Evolutionary conservation across 2,113 vertebrate species (phyloP).

Genomic region (Onychorhynchus coronatus): DNA sequence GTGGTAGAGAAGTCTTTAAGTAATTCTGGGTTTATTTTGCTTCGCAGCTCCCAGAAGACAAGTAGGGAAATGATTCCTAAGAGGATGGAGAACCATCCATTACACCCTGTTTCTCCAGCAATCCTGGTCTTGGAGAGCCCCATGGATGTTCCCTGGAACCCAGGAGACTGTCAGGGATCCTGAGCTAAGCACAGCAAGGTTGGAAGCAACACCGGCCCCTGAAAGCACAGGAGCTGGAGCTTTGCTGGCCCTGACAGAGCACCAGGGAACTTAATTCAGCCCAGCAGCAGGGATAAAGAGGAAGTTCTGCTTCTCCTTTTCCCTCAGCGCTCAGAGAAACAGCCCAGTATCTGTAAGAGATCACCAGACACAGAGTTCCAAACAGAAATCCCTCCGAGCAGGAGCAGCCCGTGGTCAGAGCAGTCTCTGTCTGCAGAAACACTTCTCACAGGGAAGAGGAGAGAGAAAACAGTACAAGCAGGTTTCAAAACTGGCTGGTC

Average conservation of each 20-base stretch:
- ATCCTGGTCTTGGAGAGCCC: not conserved
- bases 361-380: not conserved
- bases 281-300: not conserved
- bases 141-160: fast-evolving
- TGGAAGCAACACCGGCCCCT: not conserved
- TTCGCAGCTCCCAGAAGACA: not conserved
- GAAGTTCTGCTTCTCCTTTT: not conserved
- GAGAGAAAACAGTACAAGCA: not conserved
- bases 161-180: not conserved
- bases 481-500: not conserved
- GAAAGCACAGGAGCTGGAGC: not conserved
- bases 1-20: fast-evolving
- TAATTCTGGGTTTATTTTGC: not conserved
- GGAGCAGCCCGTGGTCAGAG: not conserved
- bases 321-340: not conserved
- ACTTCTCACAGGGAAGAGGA: not conserved
- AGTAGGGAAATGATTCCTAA: not conserved
- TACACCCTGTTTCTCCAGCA: fast-evolving
- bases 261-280: not conserved
- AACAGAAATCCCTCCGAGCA: not conserved
- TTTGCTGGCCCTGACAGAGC: not conserved
- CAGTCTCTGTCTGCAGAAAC: not conserved
- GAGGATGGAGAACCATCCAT: not conserved
- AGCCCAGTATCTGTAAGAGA: not conserved
- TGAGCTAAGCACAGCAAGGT: not conserved